Percentiles rank a stretch among this genome's conserved stretches.
Evolutionary conservation across 2,797 vertebrate species (phyloP).

Genomic region (Acanthurus leucopareius): DNA sequence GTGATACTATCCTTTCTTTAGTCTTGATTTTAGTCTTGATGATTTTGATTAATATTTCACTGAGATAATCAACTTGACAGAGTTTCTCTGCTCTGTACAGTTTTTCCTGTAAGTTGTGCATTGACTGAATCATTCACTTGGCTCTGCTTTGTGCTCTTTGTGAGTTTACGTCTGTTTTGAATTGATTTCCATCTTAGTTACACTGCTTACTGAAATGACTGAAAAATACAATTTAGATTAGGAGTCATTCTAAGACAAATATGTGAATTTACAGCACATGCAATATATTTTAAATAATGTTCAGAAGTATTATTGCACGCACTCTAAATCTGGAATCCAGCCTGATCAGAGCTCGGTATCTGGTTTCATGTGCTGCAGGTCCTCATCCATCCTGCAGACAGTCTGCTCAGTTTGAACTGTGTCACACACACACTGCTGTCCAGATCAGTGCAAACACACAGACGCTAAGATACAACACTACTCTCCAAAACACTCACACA

Average conservation of each 20-base stretch:
- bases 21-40: background rate
- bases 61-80: background rate
- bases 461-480: background rate
- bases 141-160: no score
- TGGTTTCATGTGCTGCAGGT: constrained; percentile 4
- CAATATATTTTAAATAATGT: background rate
- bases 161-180: no score
- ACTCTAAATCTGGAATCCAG: background rate
- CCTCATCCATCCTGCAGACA: background rate
- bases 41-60: background rate
- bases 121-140: no score
- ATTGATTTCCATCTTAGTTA: no score
- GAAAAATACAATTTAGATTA: no score
- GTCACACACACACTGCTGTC: background rate
- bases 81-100: background rate
- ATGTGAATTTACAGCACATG: background rate
- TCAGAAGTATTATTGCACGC: background rate
- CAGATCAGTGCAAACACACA: background rate
- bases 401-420: background rate
- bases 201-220: no score
- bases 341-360: background rate
- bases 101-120: no score
- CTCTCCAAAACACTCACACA: background rate
- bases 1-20: no score
- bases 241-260: no score